phyloP scores from a whole-genome alignment of 2,797 vertebrate species.

The Geotrypetes seraphini region DNA sequence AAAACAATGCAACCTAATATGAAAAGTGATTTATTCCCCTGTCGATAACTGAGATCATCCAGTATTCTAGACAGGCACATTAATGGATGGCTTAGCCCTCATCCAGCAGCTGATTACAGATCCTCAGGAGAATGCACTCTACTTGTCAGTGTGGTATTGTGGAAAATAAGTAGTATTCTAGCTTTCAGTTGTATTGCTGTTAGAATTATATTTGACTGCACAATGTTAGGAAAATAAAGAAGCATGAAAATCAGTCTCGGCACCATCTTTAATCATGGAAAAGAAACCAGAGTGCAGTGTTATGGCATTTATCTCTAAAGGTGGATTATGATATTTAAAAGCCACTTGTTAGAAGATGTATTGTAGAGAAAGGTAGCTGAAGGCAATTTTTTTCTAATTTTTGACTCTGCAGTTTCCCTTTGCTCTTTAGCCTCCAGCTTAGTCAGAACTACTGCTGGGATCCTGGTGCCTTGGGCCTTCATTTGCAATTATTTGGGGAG shows the following conservation, averaged over 20 bases:
- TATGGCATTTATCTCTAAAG: too few relatives aligned
- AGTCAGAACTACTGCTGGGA: too few relatives aligned
- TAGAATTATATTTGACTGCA: slow-evolving; percentile 14
- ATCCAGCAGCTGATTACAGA: slow-evolving; percentile 24
- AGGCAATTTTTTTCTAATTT: too few relatives aligned
- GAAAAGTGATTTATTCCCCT: slow-evolving; percentile 44
- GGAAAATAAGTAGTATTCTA: slow-evolving; percentile 25
- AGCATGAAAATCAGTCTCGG: slow-evolving; percentile 17
- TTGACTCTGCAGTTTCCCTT: too few relatives aligned
- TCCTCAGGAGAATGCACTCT: slow-evolving; percentile 32
- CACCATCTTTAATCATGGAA: slow-evolving; percentile 11
- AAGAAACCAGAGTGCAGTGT: not conserved
- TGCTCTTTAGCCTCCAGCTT: too few relatives aligned
- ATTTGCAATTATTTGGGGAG: too few relatives aligned
- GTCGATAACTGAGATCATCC: slow-evolving; percentile 51
- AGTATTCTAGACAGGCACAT: slow-evolving; percentile 38
- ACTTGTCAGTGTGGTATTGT: slow-evolving; percentile 23
- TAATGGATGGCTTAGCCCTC: slow-evolving; percentile 55
- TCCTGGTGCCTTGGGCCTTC: too few relatives aligned
- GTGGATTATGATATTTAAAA: too few relatives aligned
- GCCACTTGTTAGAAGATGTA: too few relatives aligned
- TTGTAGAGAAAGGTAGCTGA: too few relatives aligned
- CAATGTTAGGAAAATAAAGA: slow-evolving; percentile 8
- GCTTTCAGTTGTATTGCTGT: too few relatives aligned
- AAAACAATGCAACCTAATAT: slow-evolving; percentile 23